These are phyloP conservation scores for Sula dactylatra DNA, from an alignment of 2,113 vertebrate genomes.

Conservation along the genomic window DNA sequence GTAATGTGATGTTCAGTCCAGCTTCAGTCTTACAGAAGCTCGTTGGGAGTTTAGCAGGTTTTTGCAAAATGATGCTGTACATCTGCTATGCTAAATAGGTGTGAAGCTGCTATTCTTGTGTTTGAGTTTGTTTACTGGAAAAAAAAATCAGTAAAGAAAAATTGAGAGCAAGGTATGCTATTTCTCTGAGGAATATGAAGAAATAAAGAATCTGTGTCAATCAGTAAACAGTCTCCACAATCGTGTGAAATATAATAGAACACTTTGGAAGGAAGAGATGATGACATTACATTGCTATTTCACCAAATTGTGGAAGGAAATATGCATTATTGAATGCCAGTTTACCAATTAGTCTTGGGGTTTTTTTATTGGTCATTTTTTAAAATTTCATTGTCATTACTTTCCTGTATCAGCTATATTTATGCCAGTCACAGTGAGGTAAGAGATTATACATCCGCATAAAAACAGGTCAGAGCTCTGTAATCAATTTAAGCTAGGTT, in stretches of 20 bases:
- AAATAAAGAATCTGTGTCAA: not conserved
- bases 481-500: not conserved
- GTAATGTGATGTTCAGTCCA: not conserved
- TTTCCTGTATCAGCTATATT: not conserved
- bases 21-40: not conserved
- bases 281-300: not conserved
- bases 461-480: not conserved
- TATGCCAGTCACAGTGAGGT: not conserved
- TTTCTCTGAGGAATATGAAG: not conserved
- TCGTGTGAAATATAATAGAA: not conserved
- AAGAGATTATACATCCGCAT: not conserved
- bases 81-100: not conserved
- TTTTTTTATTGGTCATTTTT: not conserved
- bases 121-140: not conserved
- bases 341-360: not conserved
- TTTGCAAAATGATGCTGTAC: not conserved
- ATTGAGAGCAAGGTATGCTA: fast-evolving
- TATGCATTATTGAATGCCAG: not conserved
- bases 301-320: not conserved
- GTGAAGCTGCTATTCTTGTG: not conserved
- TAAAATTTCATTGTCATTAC: not conserved
- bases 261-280: not conserved
- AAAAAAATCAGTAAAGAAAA: not conserved
- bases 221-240: not conserved
- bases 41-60: not conserved